phyloP scores from a whole-genome alignment of 1,140 invertebrate genomes.

The Neodiprion lecontei region DNA sequence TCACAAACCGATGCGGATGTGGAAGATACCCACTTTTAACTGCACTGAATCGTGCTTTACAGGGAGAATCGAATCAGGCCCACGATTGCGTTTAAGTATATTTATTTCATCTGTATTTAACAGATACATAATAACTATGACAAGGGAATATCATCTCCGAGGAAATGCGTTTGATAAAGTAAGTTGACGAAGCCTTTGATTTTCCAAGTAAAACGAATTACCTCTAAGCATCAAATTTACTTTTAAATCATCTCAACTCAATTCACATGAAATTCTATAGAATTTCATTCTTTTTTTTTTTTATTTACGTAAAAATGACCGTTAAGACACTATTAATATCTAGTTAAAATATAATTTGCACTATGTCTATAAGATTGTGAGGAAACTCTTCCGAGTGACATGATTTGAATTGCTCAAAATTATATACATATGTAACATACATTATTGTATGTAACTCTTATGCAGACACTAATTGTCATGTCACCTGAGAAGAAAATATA shows the following conservation, averaged over 20 bases:
- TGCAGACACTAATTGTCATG: conserved; percentile 15
- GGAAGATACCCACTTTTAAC: conserved; percentile 65
- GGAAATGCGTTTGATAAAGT: background rate
- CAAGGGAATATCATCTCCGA: no score
- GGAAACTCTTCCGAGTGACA: conserved; percentile 27
- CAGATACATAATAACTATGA: no score
- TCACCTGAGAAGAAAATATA: conserved; percentile 22
- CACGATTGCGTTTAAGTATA: background rate
- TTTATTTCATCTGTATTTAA: no score
- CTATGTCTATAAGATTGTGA: background rate
- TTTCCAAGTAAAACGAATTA: background rate
- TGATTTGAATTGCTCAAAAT: conserved; percentile 2
- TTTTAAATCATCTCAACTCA: background rate
- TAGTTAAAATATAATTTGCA: no score
- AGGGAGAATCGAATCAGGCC: conserved; percentile 20
- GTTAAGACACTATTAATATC: no score
- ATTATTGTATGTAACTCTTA: background rate
- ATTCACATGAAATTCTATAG: background rate
- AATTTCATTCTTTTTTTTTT: background rate
- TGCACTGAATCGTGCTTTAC: conserved; percentile 57
- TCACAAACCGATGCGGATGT: conserved; percentile 71
- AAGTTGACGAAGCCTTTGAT: background rate
- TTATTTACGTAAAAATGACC: background rate
- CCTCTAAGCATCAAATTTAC: background rate
- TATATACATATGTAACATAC: background rate